Conservation (phyloP, 2,797 vertebrate genomes). For the Phrynocephalus forsythii region DNA sequence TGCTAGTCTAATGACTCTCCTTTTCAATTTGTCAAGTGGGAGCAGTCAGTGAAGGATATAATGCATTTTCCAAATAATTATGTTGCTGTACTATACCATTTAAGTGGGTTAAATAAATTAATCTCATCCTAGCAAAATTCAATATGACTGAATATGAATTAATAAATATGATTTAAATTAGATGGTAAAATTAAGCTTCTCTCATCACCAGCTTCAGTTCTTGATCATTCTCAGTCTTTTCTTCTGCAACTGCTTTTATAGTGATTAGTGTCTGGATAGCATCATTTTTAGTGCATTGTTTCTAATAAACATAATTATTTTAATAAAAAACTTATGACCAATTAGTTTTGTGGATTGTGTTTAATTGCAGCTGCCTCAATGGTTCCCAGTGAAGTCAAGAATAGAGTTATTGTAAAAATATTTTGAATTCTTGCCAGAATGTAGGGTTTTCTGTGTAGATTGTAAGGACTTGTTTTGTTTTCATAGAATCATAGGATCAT, state of each 20-base stretch:
- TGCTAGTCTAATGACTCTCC: background rate
- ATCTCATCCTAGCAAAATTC: conserved; percentile 25
- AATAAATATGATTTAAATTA: conserved; percentile 23
- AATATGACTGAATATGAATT: conserved; percentile 7
- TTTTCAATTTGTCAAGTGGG: background rate
- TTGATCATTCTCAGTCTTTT: background rate
- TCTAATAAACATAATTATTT: background rate
- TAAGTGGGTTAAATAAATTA: conserved; percentile 22
- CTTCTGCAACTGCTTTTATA: background rate
- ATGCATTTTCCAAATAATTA: conserved; percentile 27
- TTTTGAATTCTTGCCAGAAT: no score
- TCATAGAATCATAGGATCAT: no score
- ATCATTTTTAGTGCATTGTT: background rate
- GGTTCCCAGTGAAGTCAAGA: no score
- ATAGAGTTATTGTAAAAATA: no score
- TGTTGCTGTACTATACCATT: conserved; percentile 6
- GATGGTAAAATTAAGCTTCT: conserved; percentile 14
- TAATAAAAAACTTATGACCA: no score
- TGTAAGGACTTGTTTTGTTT: no score
- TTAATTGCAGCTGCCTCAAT: no score
- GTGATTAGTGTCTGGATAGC: background rate
- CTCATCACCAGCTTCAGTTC: background rate
- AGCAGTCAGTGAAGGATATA: background rate
- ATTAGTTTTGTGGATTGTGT: no score
- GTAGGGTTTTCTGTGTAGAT: no score